These are phyloP conservation scores for Xerus rutilus DNA, from an alignment of 2,797 vertebrate species.

Conservation along the genomic window DNA sequence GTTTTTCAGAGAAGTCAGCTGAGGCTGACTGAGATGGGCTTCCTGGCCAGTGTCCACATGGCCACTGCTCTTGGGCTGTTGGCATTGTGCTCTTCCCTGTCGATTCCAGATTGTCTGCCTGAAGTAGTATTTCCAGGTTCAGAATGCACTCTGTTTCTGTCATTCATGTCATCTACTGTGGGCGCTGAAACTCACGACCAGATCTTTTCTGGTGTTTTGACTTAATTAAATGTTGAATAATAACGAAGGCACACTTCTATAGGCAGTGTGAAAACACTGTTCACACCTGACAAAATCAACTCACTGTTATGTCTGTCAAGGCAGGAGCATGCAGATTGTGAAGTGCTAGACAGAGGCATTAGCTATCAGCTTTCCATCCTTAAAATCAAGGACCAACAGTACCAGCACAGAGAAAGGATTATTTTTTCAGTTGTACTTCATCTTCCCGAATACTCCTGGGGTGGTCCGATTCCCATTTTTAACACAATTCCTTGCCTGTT, in stretches of 20 bases:
- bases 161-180: conserved; percentile 48
- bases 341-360: conserved; percentile 52
- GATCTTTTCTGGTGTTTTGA: conserved; percentile 69
- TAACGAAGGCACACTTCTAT: conserved; percentile 73
- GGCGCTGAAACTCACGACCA: conserved; percentile 52
- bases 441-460: background rate
- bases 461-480: background rate
- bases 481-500: background rate
- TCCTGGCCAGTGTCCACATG: fast-evolving
- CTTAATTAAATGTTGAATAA: conserved; percentile 81
- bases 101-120: background rate
- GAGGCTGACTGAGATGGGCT: background rate
- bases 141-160: background rate
- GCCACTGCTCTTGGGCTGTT: too few relatives aligned
- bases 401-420: background rate
- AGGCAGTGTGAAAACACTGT: conserved; percentile 76
- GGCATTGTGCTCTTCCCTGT: background rate
- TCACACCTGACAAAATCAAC: conserved; percentile 77
- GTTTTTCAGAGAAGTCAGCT: background rate
- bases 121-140: background rate
- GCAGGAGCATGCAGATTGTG: conserved; percentile 65
- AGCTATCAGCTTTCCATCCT: conserved; percentile 47
- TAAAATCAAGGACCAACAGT: conserved; percentile 9
- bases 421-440: conserved; percentile 7
- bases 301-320: conserved; percentile 66